These are phyloP conservation scores for Chanos chanos DNA, from an alignment of 2,797 vertebrate genomes.

Conservation along the genomic window DNA sequence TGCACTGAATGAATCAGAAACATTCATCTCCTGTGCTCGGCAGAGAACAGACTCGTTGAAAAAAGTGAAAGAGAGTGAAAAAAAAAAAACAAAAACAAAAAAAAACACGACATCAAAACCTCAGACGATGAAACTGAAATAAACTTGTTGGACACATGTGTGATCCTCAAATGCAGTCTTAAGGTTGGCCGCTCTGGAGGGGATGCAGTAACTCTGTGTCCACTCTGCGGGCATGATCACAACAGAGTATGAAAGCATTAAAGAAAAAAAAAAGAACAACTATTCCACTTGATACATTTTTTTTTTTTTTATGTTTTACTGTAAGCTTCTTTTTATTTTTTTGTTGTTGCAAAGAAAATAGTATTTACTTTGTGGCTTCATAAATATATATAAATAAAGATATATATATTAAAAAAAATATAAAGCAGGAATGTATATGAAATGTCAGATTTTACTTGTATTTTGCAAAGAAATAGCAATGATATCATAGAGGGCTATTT, in stretches of 20 bases:
- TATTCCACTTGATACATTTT: slow-evolving; percentile 89
- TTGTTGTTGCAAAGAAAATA: slow-evolving; percentile 85
- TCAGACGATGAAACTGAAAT: slow-evolving; percentile 76
- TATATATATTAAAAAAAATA: slow-evolving; percentile 68
- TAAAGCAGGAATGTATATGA: slow-evolving; percentile 95
- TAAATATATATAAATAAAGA: slow-evolving; percentile 63
- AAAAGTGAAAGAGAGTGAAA: slow-evolving; percentile 48
- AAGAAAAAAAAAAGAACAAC: too few species aligned
- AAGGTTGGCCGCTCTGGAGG: slow-evolving; percentile 82
- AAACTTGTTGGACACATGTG: slow-evolving; percentile 51
- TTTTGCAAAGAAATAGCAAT: slow-evolving; percentile 93
- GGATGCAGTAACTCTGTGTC: slow-evolving; percentile 80
- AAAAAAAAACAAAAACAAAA: slow-evolving; percentile 71
- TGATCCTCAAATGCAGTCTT: slow-evolving; percentile 83
- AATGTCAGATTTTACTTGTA: slow-evolving; percentile 92
- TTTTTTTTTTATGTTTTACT: slow-evolving; percentile 79
- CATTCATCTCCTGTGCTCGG: slow-evolving; percentile 77
- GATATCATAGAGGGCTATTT: slow-evolving; percentile 88
- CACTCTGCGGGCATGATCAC: slow-evolving; percentile 63
- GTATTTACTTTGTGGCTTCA: slow-evolving; percentile 91
- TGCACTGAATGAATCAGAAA: slow-evolving; percentile 82
- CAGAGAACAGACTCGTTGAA: slow-evolving; percentile 59
- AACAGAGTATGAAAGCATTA: slow-evolving; percentile 52
- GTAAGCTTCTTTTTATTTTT: slow-evolving; percentile 78
- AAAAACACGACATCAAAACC: slow-evolving; percentile 73